Conservation (phyloP, 2,113 vertebrate species). For the Xyliphius kryptos region DNA sequence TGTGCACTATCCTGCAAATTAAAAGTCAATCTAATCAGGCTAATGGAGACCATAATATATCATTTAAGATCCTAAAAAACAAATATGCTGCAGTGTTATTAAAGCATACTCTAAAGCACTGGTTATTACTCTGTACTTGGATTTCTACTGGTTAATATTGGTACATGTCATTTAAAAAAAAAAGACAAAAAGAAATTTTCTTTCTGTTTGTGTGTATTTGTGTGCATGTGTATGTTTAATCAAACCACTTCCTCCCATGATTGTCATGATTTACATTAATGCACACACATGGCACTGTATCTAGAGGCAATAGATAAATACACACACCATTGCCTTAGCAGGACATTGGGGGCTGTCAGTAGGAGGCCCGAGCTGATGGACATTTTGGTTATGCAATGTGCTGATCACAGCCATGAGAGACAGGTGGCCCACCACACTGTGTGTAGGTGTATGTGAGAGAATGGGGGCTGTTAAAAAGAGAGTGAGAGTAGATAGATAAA, state of each 20-base stretch:
- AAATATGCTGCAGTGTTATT: conserved; percentile 75
- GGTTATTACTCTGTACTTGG: conserved; percentile 43
- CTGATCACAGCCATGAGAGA: conserved; percentile 48
- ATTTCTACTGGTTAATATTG: conserved; percentile 48
- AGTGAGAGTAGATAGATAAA: conserved; percentile 25
- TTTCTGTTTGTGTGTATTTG: conserved; percentile 27
- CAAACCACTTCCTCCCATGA: conserved; percentile 4
- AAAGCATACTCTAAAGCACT: conserved; percentile 61
- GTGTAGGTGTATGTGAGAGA: conserved; percentile 46
- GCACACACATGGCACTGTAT: conserved; percentile 5
- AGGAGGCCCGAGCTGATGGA: conserved; percentile 47
- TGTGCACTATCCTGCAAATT: no score
- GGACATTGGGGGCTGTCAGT: conserved; percentile 33
- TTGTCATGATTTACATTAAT: conserved; percentile 16
- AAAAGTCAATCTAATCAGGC: conserved; percentile 77
- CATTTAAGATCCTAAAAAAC: conserved; percentile 69
- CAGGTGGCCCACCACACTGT: conserved; percentile 53
- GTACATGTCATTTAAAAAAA: conserved; percentile 54
- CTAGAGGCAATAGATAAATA: conserved; percentile 17
- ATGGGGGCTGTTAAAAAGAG: conserved; percentile 23
- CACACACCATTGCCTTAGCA: conserved; percentile 13
- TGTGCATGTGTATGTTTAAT: not conserved
- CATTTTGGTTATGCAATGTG: conserved; percentile 48
- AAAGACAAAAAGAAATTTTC: conserved; percentile 60
- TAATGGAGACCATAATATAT: conserved; percentile 86